Percentiles rank a stretch among this genome's conserved stretches.
Conservation (phyloP, 2,797 vertebrate genomes). For the Tragelaphus oryx region DNA sequence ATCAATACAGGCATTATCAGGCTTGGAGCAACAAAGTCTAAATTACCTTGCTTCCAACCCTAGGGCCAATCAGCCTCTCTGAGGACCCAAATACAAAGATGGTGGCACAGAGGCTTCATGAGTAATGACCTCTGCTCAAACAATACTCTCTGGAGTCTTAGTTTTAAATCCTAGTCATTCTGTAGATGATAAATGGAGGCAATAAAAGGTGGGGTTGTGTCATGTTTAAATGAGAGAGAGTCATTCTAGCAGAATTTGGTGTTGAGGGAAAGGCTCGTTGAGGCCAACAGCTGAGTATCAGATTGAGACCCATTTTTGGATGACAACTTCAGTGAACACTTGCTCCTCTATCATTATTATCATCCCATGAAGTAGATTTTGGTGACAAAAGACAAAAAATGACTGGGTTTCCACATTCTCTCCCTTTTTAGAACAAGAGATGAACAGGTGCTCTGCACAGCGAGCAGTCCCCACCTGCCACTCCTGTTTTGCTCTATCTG, state of each 20-base stretch:
- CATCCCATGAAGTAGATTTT: background rate
- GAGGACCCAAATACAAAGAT: conserved; percentile 48
- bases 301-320: conserved; percentile 1
- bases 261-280: background rate
- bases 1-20: conserved; percentile 32
- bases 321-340: background rate
- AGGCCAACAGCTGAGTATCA: conserved; percentile 41
- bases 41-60: conserved; percentile 19
- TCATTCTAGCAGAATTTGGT: conserved; percentile 54
- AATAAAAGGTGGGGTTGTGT: conserved; percentile 67
- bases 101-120: conserved; percentile 45
- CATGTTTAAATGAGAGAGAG: conserved; percentile 57
- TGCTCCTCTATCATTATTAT: background rate
- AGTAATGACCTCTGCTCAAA: conserved; percentile 60
- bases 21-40: conserved; percentile 54
- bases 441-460: background rate
- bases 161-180: conserved; percentile 68
- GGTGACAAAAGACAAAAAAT: background rate
- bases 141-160: conserved; percentile 62
- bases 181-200: conserved; percentile 64
- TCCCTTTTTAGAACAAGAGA: background rate
- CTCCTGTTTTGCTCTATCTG: background rate
- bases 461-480: background rate
- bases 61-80: background rate
- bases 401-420: background rate